Conservation (phyloP, 2,888 invertebrate genomes). For the Crepidodera aurea region DNA sequence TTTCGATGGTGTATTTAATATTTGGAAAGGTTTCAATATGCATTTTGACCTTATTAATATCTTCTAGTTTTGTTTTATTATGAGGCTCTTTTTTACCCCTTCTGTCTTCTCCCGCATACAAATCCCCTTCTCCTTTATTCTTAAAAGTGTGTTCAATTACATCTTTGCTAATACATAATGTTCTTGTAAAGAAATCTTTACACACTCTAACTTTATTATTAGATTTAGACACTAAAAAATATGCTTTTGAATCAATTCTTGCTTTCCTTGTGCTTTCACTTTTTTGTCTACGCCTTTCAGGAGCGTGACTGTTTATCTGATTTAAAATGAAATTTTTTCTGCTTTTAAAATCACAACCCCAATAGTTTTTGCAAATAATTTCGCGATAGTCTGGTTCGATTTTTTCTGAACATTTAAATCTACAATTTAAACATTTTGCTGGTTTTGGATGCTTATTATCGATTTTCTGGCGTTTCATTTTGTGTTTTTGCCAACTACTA, state of each 20-base stretch:
- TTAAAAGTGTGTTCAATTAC: conserved; percentile 40
- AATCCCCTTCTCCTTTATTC: conserved; percentile 30
- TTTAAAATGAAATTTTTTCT: conserved; percentile 36
- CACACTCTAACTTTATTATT: conserved; percentile 13
- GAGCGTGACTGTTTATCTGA: conserved; percentile 29
- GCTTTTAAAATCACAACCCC: conserved; percentile 30
- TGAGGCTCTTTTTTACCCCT: conserved; percentile 35
- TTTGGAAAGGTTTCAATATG: conserved; percentile 43
- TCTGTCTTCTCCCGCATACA: conserved; percentile 37
- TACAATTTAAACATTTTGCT: conserved; percentile 17
- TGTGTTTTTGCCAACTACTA: conserved; percentile 9
- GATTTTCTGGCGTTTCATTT: conserved; percentile 8
- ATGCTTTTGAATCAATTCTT: conserved; percentile 8
- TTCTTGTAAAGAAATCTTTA: conserved; percentile 23
- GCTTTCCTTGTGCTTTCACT: neutral
- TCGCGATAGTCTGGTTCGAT: neutral
- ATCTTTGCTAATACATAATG: conserved; percentile 30
- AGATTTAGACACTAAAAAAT: neutral
- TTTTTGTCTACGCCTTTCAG: conserved; percentile 23
- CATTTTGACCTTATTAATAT: conserved; percentile 33
- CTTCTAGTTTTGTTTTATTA: conserved; percentile 39
- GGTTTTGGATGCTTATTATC: conserved; percentile 6
- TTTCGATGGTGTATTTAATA: conserved; percentile 31
- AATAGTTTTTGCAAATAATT: conserved; percentile 28
- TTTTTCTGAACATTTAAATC: conserved; percentile 16